A percentile compares a stretch with the other conserved stretches of the same genome.
Conservation (phyloP, 1,140 invertebrate genomes). For the Macrobrachium rosenbergii region DNA sequence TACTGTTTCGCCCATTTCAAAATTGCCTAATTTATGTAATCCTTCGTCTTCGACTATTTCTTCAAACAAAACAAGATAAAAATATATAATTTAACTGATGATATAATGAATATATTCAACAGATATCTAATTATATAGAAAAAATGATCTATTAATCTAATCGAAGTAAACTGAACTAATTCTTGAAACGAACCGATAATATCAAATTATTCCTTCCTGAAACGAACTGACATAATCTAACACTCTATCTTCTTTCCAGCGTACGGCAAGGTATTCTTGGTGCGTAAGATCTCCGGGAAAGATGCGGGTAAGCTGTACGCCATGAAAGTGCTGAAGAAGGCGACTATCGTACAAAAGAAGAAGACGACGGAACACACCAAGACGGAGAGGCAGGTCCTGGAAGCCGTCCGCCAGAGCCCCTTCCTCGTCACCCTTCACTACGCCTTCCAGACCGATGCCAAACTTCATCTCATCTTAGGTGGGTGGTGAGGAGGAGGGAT, state of each 20-base stretch:
- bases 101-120: too few species aligned
- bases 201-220: too few species aligned
- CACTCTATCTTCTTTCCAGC: constrained; percentile 28
- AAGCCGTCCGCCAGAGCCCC: constrained; percentile 88
- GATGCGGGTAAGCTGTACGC: constrained; percentile 90
- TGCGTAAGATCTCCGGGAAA: constrained; percentile 67
- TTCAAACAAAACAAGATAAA: too few species aligned
- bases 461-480: constrained; percentile 93
- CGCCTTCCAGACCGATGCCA: constrained; percentile 93
- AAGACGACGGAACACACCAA: constrained; percentile 93
- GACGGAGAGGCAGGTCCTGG: constrained; percentile 89
- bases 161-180: too few species aligned
- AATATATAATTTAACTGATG: too few species aligned
- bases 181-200: too few species aligned
- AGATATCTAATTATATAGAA: too few species aligned
- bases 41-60: too few species aligned
- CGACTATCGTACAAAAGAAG: constrained; percentile 89
- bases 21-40: too few species aligned
- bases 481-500: constrained; percentile 69
- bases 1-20: too few species aligned
- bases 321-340: constrained; percentile 95
- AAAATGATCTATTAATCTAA: too few species aligned
- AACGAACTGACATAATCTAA: too few species aligned
- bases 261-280: constrained; percentile 53
- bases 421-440: constrained; percentile 94